Conservation (phyloP, 2,113 vertebrate genomes). For the Malurus cyaneus region DNA sequence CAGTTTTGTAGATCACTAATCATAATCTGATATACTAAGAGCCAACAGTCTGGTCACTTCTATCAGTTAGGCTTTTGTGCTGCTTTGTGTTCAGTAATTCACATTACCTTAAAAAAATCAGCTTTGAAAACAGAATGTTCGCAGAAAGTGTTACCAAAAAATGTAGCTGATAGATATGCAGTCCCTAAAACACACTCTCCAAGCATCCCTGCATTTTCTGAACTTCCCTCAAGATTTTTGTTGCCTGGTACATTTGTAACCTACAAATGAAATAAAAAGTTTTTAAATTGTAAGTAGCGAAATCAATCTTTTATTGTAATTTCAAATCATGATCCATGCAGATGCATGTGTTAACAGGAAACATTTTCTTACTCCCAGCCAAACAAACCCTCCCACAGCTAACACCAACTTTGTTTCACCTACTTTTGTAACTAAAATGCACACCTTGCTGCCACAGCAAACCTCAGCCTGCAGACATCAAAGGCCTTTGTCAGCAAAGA, state of each 20-base stretch:
- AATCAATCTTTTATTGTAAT: not conserved
- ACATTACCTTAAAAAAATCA: not conserved
- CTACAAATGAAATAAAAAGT: not conserved
- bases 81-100: not conserved
- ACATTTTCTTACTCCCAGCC: not conserved
- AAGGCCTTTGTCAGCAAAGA: not conserved
- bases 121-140: not conserved
- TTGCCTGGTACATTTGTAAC: not conserved
- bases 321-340: not conserved
- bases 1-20: not conserved
- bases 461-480: not conserved
- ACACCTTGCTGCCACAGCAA: not conserved
- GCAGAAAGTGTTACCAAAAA: not conserved
- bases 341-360: not conserved
- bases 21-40: not conserved
- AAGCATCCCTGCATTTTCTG: not conserved
- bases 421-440: not conserved
- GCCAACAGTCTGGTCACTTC: not conserved
- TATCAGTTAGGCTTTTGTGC: not conserved
- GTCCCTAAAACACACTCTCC: not conserved
- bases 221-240: not conserved
- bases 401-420: not conserved
- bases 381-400: not conserved
- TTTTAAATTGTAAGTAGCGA: not conserved
- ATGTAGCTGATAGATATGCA: not conserved